Evolutionary conservation across 1,140 invertebrate genomes (phyloP), one percentile per base, ranked within the genome.

Genomic region (Phymastichus coffea): DNA sequence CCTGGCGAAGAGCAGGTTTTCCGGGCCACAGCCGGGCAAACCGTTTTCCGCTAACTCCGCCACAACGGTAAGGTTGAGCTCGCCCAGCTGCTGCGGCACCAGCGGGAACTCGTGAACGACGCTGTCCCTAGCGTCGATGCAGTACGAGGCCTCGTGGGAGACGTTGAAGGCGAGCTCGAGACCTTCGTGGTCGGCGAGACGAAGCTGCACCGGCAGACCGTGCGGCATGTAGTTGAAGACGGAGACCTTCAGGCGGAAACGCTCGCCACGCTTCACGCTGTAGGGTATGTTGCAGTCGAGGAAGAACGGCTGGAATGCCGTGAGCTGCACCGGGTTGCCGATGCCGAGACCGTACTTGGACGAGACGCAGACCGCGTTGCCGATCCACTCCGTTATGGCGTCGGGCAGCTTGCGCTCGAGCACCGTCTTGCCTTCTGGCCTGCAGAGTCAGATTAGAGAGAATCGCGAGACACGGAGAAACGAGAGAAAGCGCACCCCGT

Each of bases 361-460:
- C 52, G 85, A 86, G 30, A 90, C 78, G 63, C 89, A 90, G 38
- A 90, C 81, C 2, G 88, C 86, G 20, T 84, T 85, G 1, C 84
- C 86, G 4, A 87, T 77, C 90, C 90, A 92, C 38, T 85, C 82
- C 4, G 90, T 92, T 25, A 92, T 89, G 0, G 87, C 86, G 66
- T 91, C 86, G 2, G 90, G 90, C 28, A 88, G 71, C 28, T 75
- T 74, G 14, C 82, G 73, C 30, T 81, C 76, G 37, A 85, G 57
- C 22, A 76, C 69, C 20, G 72, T 67, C 63, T 77, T 76, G 15
- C 87, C 87, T 63, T 80, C 75, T 40, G 79, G 75, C 58, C 84
- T 86, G 43, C 15, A 67, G 70, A 63, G 12, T n/a, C 44, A 61
- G 10, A 15, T 49, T 49, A 30, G 4, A 28, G 15, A 14, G 14